Evolutionary conservation across 2,888 invertebrate genomes (phyloP), one percentile per base, ranked within the genome.

Genomic region (Cerastis rubricosa): DNA sequence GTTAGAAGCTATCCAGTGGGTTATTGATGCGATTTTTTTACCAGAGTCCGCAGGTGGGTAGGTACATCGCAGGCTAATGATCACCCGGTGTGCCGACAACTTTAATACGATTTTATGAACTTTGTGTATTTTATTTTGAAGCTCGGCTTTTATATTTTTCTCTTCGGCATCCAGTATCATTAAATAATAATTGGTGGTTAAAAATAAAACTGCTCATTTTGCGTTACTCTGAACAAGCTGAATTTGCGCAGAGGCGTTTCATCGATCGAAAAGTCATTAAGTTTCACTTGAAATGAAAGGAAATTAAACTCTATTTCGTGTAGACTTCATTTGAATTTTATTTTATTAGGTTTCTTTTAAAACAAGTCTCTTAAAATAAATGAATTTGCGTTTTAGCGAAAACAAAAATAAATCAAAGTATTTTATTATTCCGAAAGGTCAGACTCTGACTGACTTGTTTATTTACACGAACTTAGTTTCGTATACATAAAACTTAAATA

Each of bases 21-120:
- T 83, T 85, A 84, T 84, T 85, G 84, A 85, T 81, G 81, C 40
- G 76, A 49, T 74, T 85, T 85, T 84, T 84, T 85, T 57, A 66
- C 76, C 75, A 11, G 19, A 75, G 64, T 49, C 59, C 29, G 78
- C 78, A 85, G 72, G 65, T 75, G 73, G 57, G 25, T 6, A 12
- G 19, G 22, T 72, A 35, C 2, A 51, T 49, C 6, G 35, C 49
- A 35, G 29, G 51, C n/a, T 84, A 84, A 84, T 84, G 81, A 81
- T 73, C 78, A 67, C 29, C 74, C 54, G 71, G 40, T 74, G 80
- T 43, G 77, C 65, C 64, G 40, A 64, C 71, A 61, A 72, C 45
- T 59, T 68, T 72, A 64, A 74, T 78, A 74, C 11, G 35, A 49
- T 61, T 61, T 71, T 40, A 25, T 45, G 9, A 61, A 45, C 11